Evolutionary conservation across 1,140 invertebrate genomes (phyloP).

Genomic region (Phymorhynchus buccinoides): DNA sequence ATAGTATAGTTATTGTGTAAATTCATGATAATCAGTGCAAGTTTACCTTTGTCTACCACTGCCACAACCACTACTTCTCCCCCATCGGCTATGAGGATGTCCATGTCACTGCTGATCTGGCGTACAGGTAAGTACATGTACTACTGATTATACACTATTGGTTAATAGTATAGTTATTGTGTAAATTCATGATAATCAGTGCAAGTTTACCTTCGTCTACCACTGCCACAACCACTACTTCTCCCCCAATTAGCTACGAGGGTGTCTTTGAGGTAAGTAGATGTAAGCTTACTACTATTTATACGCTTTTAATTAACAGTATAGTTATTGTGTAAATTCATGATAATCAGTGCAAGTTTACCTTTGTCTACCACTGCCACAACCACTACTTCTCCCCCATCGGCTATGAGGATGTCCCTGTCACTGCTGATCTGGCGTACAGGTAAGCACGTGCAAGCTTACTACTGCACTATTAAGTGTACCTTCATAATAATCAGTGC

Average conservation of each 20-base stretch:
- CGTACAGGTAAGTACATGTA: slow-evolving; percentile 61
- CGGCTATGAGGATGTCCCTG: slow-evolving; percentile 67
- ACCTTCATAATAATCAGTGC: too few relatives aligned
- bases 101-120: slow-evolving; percentile 55
- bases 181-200: too few relatives aligned
- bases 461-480: too few relatives aligned
- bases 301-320: too few relatives aligned
- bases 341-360: too few relatives aligned
- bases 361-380: slow-evolving; percentile 71
- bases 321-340: too few relatives aligned
- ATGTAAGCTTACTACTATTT: too few relatives aligned
- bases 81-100: slow-evolving; percentile 70
- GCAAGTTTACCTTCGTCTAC: slow-evolving; percentile 70
- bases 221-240: slow-evolving; percentile 72
- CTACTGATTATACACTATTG: too few relatives aligned
- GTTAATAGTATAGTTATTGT: too few relatives aligned
- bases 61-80: slow-evolving; percentile 71
- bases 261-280: slow-evolving; percentile 61
- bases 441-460: slow-evolving; percentile 47
- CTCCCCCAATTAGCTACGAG: slow-evolving; percentile 71
- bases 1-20: too few relatives aligned
- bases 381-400: slow-evolving; percentile 72
- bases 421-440: slow-evolving; percentile 62
- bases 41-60: slow-evolving; percentile 71
- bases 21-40: too few relatives aligned